These are phyloP conservation scores for Thymelicus lineola DNA, from an alignment of 2,888 invertebrate genomes.

Conservation along the genomic window DNA sequence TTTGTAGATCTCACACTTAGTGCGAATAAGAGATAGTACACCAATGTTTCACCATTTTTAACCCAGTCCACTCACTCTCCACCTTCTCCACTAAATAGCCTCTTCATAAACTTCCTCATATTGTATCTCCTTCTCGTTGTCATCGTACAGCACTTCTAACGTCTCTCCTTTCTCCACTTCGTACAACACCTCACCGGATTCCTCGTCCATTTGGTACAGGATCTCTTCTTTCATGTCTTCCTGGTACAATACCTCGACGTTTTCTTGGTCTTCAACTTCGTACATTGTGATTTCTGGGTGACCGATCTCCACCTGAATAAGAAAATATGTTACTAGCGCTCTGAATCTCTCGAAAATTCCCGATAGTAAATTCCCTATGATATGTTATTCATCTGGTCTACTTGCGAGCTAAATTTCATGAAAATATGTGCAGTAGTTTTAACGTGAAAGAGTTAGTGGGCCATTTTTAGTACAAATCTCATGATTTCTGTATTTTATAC, in stretches of 20 bases:
- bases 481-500: too few species aligned
- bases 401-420: too few species aligned
- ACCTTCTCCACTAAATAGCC: constrained; percentile 6
- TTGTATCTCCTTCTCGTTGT: constrained; percentile 22
- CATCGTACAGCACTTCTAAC: constrained; percentile 5
- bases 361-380: too few species aligned
- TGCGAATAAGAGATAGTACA: too few species aligned
- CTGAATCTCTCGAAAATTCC: too few species aligned
- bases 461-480: too few species aligned
- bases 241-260: constrained; percentile 11
- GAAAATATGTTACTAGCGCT: neutral
- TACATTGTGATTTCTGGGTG: constrained; percentile 31
- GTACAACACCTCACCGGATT: constrained; percentile 43
- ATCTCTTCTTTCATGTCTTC: constrained; percentile 38
- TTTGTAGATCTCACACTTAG: too few species aligned
- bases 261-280: constrained; percentile 8
- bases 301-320: constrained; percentile 36
- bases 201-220: constrained; percentile 41
- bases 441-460: too few species aligned
- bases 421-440: too few species aligned
- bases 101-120: constrained; percentile 49
- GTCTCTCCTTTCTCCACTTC: constrained; percentile 37
- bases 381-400: too few species aligned
- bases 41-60: too few species aligned
- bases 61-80: too few species aligned